Percentiles rank a stretch among this genome's conserved stretches.
phyloP scores from a whole-genome alignment of 2,888 invertebrate genomes.

The Mermis nigrescens region DNA sequence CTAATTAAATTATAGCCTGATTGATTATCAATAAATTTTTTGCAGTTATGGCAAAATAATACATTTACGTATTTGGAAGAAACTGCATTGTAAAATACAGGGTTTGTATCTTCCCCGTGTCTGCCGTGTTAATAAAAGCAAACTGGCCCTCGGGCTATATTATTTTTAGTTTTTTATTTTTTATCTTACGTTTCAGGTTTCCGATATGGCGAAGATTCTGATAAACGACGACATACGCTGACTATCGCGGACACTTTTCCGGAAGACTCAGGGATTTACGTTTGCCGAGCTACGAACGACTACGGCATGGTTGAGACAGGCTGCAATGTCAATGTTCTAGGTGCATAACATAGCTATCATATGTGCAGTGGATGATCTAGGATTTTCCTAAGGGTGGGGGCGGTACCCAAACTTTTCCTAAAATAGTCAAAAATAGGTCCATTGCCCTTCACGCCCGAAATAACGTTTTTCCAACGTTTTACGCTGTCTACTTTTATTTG shows the following conservation, averaged over 20 bases:
- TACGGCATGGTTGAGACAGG: conserved; percentile 15
- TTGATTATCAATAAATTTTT: no score
- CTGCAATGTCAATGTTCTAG: conserved; percentile 1
- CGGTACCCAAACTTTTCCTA: not conserved
- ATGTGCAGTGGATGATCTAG: not conserved
- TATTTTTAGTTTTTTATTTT: no score
- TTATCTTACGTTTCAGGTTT: no score
- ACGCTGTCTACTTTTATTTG: no score
- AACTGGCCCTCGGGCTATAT: no score
- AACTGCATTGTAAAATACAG: no score
- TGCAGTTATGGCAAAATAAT: no score
- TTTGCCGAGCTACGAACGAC: conserved; percentile 22
- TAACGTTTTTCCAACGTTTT: not conserved
- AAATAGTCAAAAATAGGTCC: not conserved
- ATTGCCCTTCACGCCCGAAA: not conserved
- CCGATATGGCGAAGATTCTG: conserved; percentile 12
- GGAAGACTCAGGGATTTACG: conserved; percentile 24
- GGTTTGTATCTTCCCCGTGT: no score
- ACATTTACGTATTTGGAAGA: no score
- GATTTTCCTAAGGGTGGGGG: not conserved
- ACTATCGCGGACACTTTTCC: conserved; percentile 30
- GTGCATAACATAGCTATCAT: not conserved
- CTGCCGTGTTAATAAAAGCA: no score
- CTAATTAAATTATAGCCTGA: no score
- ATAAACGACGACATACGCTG: conserved; percentile 18